Evolutionary conservation across 2,888 invertebrate species (phyloP).

Genomic region (Bembecia ichneumoniformis): DNA sequence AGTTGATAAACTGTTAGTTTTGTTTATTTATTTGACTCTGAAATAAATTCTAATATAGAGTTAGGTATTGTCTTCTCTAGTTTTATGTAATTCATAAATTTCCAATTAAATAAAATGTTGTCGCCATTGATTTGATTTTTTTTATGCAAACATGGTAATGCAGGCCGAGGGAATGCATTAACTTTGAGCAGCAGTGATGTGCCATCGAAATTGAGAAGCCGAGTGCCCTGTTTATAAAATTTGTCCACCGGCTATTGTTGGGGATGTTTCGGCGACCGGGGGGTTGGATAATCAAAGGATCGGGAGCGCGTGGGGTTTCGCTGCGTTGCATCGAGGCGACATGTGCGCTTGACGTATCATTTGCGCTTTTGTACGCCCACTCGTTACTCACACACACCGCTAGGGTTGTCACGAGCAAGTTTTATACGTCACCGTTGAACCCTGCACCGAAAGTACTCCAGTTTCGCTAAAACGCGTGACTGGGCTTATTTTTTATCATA

Average conservation of each 20-base stretch:
- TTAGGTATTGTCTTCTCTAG: too few species aligned
- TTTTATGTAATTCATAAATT: too few species aligned
- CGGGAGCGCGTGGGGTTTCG: conserved; percentile 10
- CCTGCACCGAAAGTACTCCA: too few species aligned
- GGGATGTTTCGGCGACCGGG: not conserved
- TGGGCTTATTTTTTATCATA: too few species aligned
- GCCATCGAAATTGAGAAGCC: not conserved
- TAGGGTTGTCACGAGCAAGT: not conserved
- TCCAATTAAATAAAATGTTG: too few species aligned
- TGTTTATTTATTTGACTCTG: too few species aligned
- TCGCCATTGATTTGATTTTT: not conserved
- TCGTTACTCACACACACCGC: conserved; percentile 33
- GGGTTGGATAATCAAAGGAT: not conserved
- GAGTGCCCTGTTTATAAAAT: not conserved
- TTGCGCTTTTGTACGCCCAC: conserved; percentile 58
- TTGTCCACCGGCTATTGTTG: not conserved
- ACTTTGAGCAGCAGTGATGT: not conserved
- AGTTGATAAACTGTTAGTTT: too few species aligned
- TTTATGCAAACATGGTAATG: not conserved
- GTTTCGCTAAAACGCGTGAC: too few species aligned
- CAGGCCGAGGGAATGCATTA: not conserved
- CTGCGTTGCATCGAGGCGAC: conserved; percentile 12
- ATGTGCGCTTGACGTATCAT: conserved; percentile 59
- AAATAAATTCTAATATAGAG: too few species aligned
- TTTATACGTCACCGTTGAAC: not conserved